These are phyloP conservation scores for Himalopsyche japonica DNA, from an alignment of 2,888 invertebrate genomes.

Conservation along the genomic window DNA sequence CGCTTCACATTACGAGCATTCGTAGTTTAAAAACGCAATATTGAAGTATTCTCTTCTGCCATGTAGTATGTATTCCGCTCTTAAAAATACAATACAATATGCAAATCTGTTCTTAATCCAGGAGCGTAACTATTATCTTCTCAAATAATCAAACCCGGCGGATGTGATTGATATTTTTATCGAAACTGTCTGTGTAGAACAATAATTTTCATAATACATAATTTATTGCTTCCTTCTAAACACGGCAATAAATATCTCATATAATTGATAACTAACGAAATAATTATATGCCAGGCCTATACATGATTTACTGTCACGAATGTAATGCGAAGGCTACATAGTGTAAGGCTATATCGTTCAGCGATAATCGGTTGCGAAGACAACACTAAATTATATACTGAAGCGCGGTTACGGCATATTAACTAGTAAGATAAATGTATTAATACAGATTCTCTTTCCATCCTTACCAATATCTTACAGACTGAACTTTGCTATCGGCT, in stretches of 20 bases:
- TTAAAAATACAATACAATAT: too few relatives aligned
- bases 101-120: too few relatives aligned
- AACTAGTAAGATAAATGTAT: neutral
- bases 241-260: neutral
- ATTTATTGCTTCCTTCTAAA: neutral
- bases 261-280: neutral
- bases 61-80: too few relatives aligned
- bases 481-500: too few relatives aligned
- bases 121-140: neutral
- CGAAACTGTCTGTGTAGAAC: neutral
- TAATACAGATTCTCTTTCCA: neutral
- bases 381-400: neutral
- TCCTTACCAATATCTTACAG: neutral
- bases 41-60: too few relatives aligned
- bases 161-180: neutral
- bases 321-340: neutral
- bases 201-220: neutral
- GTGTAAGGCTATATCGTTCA: too few relatives aligned
- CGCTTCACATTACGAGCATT: too few relatives aligned
- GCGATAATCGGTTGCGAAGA: neutral
- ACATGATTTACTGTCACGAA: neutral
- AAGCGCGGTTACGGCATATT: neutral
- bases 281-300: neutral
- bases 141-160: neutral
- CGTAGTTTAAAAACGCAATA: too few relatives aligned